Evolutionary conservation across 2,888 invertebrate species (phyloP), one percentile per base, ranked within the genome.

Genomic region (Melipona beecheii): DNA sequence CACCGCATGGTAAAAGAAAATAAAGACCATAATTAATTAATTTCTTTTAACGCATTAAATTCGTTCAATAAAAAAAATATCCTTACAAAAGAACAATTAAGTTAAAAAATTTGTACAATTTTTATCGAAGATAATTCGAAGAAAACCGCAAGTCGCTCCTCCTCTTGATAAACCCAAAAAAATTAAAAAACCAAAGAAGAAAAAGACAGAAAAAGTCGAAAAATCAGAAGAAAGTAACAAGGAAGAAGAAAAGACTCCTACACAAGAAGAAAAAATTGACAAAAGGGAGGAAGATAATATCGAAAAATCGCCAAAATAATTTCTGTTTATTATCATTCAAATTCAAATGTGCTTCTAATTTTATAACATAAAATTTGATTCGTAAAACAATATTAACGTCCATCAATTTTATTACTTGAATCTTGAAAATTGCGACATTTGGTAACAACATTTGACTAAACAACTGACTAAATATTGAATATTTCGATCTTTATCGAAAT

Each of bases 1-100:
- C 80, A 69, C 24, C 84, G 84, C 9, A 80, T 58, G 81, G 87
- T 89, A 80, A 78, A 27, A 64, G 6, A 13, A 54, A 13, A 21
- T 2, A 19, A 17, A 17, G 15, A 36, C 6, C 11, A 19, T 43
- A 31, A 6, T 5, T n/a, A 36, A 36, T 4, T n/a, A 49, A 36
- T 31, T 19, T 27, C 19, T 52, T 43, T 43, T 43, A 36, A 36
- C 36, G 36, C 36, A 36, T 36, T 36, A 11, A 6, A 31, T 21
- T 13, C 2, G 6, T 52, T 21, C 31, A 4, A 49, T 69, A 21
- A 69, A 31, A 52, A 19, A 52, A 69, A 19, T 24, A 52, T 27
- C 19, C 19, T 0, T 21, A 52, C 21, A 50, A 24, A n/a, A 66
- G 27, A 24, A 24, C 11, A 5, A 24, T 50, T 17, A 49, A 62